Base-by-base conservation (phyloP, 2,797 vertebrate species). In the Trachops cirrhosus region DNA sequence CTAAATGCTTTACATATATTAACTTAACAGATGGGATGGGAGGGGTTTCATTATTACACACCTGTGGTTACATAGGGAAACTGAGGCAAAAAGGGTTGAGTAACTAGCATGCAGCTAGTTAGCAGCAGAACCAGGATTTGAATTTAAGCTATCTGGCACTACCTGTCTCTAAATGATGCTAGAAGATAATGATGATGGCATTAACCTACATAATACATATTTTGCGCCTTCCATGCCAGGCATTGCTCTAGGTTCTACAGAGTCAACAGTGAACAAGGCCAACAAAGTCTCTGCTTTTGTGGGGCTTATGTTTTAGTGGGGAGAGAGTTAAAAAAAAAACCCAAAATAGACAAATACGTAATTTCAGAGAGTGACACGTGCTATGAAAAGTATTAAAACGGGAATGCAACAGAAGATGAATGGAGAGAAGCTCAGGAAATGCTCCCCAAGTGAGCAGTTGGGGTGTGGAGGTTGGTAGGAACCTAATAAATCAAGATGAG, bases 201-300 rank as follows among this genome's bases (percentile, higher is more conserved):
- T 52, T n/a, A 1, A 39, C 2, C 39, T 21, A 26, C 9, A 21
- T 1, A 24, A 2, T 29, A 8, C 6, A 50, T 19, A 10, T 18
- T 29, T 11, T 7, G 57, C 44, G 44, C 19, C 2, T 14, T 9
- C 8, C 41, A 11, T 0, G 32, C 24, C 2, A 19, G 52, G n/a
- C 2, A 2, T 26, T 39, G 19, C 44, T 62, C 26, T 29, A 22
- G 71, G 26, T 68, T 52, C 54, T 14, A 18, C 34, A 75, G 46
- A 39, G 19, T 59, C 46, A 26, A 21, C 9, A 16, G 21, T 16
- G 5, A 41, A 22, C 1, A 7, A 29, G 26, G 3, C 9, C 59
- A 39, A 26, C 54, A n/a, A 26, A 44, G 10, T 9, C 32, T 4
- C 52, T 12, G 4, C 37, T 54, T 16, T 52, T 39, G 4, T 0